Evolutionary conservation across 2,113 vertebrate species (phyloP).

Genomic region (Genyomyrus donnyi): DNA sequence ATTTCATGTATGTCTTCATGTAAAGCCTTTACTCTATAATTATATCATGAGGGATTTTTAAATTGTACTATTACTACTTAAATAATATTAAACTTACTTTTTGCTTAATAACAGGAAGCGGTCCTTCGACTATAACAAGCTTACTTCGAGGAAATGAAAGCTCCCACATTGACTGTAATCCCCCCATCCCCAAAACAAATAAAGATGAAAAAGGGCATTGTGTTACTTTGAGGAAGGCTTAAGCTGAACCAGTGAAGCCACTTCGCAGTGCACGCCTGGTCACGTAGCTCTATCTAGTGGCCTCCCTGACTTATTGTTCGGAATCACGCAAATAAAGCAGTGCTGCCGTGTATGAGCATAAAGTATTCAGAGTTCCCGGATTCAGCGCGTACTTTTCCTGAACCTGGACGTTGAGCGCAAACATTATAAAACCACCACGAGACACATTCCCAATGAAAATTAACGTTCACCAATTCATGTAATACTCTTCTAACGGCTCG

Average conservation of each 20-base stretch:
- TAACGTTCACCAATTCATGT: background rate
- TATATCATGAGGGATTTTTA: background rate
- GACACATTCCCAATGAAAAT: background rate
- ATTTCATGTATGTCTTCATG: background rate
- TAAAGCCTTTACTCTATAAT: background rate
- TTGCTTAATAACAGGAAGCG: background rate
- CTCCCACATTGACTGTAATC: background rate
- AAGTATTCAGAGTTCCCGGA: background rate
- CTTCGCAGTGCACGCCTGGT: background rate
- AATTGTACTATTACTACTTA: background rate
- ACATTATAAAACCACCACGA: background rate
- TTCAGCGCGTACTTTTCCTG: background rate
- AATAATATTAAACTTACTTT: background rate
- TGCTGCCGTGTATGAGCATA: background rate
- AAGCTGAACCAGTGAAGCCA: background rate
- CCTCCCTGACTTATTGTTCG: background rate
- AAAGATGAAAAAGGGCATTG: background rate
- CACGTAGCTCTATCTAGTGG: constrained; percentile 18
- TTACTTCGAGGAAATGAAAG: background rate
- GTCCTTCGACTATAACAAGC: background rate
- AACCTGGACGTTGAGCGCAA: background rate
- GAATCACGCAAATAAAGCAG: background rate
- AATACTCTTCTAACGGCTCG: background rate
- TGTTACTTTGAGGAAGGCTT: background rate
- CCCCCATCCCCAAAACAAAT: background rate